Evolutionary conservation across 2,888 invertebrate species (phyloP), one percentile per base, ranked within the genome.

Genomic region (Clistopyga incitator): DNA sequence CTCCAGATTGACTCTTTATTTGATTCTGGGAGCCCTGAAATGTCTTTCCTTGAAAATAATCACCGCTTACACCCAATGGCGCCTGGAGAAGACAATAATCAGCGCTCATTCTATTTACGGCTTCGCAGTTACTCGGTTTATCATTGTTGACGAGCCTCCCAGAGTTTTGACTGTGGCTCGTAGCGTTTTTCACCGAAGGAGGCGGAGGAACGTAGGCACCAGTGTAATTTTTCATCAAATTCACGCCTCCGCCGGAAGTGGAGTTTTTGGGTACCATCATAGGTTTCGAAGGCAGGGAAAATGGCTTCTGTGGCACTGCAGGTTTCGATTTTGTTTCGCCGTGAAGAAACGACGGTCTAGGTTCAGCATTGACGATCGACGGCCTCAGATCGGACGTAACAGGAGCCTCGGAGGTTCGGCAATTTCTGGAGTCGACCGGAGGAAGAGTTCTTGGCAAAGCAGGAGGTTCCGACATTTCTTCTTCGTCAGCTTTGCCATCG

Each of bases 401-500:
- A n/a, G 64, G 45, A 25, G 78, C 50, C n/a, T 75, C 20, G 6
- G 18, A 13, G 15, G 45, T 78, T 50, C 81, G 68, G 13, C 42
- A 47, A 47, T 70, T 71, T 56, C 85, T 80, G 4, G 82, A 10
- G 6, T 90, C 94, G 87, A 95, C 92, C 18, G 96, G 96, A 20
- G 96, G 95, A 1, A 97, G 96, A 86, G 96, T 95, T 80, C 95
- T 95, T 0, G 97, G 97, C 78, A 97, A 92, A 4, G 95, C 96
- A 0, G 96, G 96, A 0, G 96, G 95, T 91, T 96, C 96, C 29
- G 94, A 94, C 1, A 94, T 93, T 56, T 96, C 96, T 89, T 97
- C 97, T 0, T 97, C 97, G 93, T 97, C 97, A 15, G 97, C 97
- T 88, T 97, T 95, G n/a, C 97, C 97, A 89, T 97, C 97, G 0